Conservation (phyloP, 2,888 invertebrate genomes). For the Quadroppia sp. region DNA sequence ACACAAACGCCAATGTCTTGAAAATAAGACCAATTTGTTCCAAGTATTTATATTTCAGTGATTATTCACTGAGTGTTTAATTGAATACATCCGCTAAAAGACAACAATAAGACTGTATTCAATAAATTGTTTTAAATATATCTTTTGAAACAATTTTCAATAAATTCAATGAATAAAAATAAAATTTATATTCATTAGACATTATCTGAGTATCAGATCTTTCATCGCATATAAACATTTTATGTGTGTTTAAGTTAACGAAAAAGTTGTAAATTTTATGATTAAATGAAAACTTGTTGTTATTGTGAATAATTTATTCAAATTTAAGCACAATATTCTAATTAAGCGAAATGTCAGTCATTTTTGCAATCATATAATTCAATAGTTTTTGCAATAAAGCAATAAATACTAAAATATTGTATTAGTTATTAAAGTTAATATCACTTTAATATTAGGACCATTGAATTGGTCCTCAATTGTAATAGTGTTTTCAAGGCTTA, state of each 20-base stretch:
- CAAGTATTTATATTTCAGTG: background rate
- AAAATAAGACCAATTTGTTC: background rate
- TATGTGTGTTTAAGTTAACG: background rate
- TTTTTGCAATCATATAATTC: background rate
- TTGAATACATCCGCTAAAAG: conserved; percentile 9
- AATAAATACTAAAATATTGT: no score
- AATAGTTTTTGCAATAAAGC: no score
- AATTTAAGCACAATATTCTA: background rate
- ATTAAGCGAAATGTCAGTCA: background rate
- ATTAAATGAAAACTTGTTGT: background rate
- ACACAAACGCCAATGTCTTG: background rate
- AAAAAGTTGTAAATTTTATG: background rate
- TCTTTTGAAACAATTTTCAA: no score
- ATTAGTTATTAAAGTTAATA: no score
- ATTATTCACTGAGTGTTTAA: background rate
- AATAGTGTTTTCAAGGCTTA: no score
- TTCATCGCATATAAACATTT: background rate
- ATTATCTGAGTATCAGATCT: background rate
- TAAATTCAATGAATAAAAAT: no score
- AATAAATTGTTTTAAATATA: no score
- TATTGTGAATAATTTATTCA: background rate
- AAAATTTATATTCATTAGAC: no score
- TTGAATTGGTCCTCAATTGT: background rate
- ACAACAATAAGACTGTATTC: background rate
- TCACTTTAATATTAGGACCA: no score